These are phyloP conservation scores for Rhopalosiphum padi DNA, from an alignment of 1,140 invertebrate genomes.

Conservation along the genomic window DNA sequence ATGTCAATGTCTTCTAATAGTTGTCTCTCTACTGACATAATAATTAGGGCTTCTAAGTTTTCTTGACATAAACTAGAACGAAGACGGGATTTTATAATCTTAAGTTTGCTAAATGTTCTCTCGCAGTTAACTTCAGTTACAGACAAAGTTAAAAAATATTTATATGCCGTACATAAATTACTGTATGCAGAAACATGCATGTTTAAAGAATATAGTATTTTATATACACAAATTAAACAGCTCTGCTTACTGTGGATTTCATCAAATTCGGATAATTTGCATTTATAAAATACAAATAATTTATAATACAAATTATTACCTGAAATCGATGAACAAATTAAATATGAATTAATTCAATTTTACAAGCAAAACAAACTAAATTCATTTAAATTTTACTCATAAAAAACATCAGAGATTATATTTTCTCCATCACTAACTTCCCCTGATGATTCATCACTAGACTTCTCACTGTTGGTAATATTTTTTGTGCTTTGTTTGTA, in stretches of 20 bases:
- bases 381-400: too few relatives aligned
- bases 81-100: not conserved
- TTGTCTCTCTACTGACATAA: not conserved
- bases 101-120: not conserved
- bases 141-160: not conserved
- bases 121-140: not conserved
- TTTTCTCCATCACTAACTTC: too few relatives aligned
- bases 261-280: too few relatives aligned
- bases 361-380: too few relatives aligned
- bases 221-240: not conserved
- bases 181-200: constrained; percentile 6
- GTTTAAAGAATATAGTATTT: not conserved
- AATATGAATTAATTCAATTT: too few relatives aligned
- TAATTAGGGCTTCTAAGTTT: not conserved
- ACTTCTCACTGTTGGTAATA: too few relatives aligned
- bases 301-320: too few relatives aligned
- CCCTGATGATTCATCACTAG: too few relatives aligned
- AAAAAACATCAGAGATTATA: too few relatives aligned
- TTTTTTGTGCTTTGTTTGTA: too few relatives aligned
- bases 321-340: too few relatives aligned
- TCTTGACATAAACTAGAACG: not conserved
- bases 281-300: too few relatives aligned
- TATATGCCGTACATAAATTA: not conserved
- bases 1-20: not conserved
- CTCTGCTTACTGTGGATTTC: not conserved